These are phyloP conservation scores for Falco naumanni DNA, from an alignment of 2,797 vertebrate genomes.

Conservation along the genomic window DNA sequence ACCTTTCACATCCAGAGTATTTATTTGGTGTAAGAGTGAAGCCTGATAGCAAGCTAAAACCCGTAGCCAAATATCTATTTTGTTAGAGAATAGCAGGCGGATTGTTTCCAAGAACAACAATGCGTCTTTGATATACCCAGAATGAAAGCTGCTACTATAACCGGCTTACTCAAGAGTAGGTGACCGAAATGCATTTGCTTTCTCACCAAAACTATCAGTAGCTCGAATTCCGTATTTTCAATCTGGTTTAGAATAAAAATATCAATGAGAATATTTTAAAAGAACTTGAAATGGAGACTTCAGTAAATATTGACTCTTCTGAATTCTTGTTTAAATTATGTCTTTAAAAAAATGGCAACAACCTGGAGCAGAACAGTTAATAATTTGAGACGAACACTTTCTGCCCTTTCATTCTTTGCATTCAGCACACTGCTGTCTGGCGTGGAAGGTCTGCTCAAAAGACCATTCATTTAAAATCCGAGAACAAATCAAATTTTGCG, in stretches of 20 bases:
- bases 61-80: constrained; percentile 70
- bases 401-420: constrained; percentile 24
- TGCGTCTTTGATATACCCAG: constrained; percentile 57
- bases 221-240: constrained; percentile 8
- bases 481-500: constrained; percentile 44
- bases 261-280: not conserved
- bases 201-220: constrained; percentile 28
- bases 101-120: constrained; percentile 71
- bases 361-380: not conserved
- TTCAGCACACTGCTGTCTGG: constrained; percentile 1
- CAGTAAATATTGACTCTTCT: not conserved
- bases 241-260: constrained; percentile 36
- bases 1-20: constrained; percentile 50
- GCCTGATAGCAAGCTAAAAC: constrained; percentile 64
- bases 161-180: constrained; percentile 47
- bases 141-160: constrained; percentile 65
- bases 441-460: constrained; percentile 39
- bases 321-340: not conserved
- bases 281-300: not conserved
- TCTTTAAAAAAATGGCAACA: not conserved
- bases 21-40: constrained; percentile 50
- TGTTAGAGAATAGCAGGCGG: constrained; percentile 61
- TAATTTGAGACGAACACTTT: constrained; percentile 2
- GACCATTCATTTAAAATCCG: constrained; percentile 41
- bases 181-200: constrained; percentile 27